Evolutionary conservation across 2,113 vertebrate genomes (phyloP).

Genomic region (Miniopterus natalensis): DNA sequence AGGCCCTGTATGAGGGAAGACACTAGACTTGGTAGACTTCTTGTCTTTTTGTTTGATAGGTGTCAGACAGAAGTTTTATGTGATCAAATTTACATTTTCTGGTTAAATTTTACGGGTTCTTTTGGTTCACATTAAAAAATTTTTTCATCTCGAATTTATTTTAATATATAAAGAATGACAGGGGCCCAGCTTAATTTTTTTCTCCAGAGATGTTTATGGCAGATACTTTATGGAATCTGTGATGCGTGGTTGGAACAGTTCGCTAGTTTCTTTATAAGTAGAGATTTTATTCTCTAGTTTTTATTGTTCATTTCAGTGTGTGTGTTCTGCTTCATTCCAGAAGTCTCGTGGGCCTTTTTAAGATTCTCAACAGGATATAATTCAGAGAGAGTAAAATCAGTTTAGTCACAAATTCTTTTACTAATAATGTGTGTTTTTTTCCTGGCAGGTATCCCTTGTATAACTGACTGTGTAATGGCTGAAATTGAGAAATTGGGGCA

Average conservation of each 20-base stretch:
- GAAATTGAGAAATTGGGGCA: constrained; percentile 99
- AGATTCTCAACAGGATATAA: neutral
- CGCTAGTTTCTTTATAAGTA: neutral
- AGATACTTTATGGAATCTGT: neutral
- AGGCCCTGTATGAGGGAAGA: neutral
- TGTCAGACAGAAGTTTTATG: neutral
- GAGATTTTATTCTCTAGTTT: neutral
- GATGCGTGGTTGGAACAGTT: neutral
- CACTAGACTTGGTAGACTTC: neutral
- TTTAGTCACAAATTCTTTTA: constrained; percentile 52
- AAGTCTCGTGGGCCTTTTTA: neutral
- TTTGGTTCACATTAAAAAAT: neutral
- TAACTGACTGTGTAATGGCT: constrained; percentile 99
- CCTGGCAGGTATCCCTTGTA: constrained; percentile 95
- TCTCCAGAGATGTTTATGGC: neutral
- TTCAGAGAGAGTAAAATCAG: neutral
- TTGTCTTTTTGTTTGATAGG: neutral
- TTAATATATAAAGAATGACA: neutral
- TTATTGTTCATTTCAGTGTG: neutral
- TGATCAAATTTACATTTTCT: constrained; percentile 44
- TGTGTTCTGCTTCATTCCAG: constrained; percentile 15
- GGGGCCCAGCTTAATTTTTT: neutral
- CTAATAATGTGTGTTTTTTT: constrained; percentile 41
- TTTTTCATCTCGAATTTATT: constrained; percentile 27
- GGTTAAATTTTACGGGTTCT: neutral